These are phyloP conservation scores for Tinea pellionella DNA, from an alignment of 2,888 invertebrate species.

Conservation along the genomic window DNA sequence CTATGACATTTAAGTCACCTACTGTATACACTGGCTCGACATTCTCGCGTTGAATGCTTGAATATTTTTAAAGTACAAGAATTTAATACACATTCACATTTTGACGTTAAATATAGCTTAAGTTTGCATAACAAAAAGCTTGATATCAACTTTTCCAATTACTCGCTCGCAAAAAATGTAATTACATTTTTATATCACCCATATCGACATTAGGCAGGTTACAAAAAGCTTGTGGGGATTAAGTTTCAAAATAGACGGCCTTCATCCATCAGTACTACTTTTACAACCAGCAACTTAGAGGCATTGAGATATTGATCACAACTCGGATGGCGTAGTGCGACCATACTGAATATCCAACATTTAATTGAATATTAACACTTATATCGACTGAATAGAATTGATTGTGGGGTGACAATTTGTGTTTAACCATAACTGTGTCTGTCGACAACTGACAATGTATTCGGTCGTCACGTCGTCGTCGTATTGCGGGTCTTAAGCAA, in stretches of 20 bases:
- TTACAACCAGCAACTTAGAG: conserved; percentile 11
- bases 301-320: conserved; percentile 10
- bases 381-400: neutral
- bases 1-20: neutral
- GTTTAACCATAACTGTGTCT: neutral
- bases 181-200: conserved; percentile 1
- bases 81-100: too few species aligned
- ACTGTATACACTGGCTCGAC: neutral
- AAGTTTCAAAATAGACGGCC: conserved; percentile 48
- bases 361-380: neutral
- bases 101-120: neutral
- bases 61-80: neutral
- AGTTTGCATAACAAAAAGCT: neutral
- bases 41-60: neutral
- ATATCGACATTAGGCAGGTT: conserved; percentile 19
- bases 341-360: neutral
- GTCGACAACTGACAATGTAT: neutral
- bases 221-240: conserved; percentile 44
- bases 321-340: conserved; percentile 2
- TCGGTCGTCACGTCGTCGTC: neutral
- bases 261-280: conserved; percentile 36
- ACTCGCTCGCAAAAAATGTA: neutral
- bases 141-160: neutral
- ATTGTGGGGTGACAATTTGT: neutral
- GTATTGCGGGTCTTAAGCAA: conserved; percentile 1